A percentile compares a stretch with the other conserved stretches of the same genome.
These are phyloP conservation scores for Phenganax stokvisi DNA, from an alignment of 92 coral and sea anemone genomes.

Conservation along the genomic window DNA sequence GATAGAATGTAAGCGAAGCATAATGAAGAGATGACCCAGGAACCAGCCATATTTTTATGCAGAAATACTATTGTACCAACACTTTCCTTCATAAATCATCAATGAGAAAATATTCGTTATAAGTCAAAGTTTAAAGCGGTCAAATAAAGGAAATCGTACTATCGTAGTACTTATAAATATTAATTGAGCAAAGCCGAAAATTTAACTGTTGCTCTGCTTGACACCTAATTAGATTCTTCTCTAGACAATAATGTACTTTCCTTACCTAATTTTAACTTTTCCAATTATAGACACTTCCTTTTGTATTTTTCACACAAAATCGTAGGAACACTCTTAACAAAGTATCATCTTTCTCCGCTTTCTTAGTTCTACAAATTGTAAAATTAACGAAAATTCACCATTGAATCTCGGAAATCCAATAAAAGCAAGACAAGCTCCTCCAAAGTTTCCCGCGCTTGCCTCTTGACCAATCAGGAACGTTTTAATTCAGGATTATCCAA, in stretches of 20 bases:
- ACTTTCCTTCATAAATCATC: neutral
- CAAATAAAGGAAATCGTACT: neutral
- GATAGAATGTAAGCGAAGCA: slow-evolving; percentile 56
- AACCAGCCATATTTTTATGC: slow-evolving; percentile 8
- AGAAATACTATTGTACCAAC: neutral
- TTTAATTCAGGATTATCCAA: neutral
- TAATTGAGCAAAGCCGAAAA: neutral
- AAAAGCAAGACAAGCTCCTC: no score
- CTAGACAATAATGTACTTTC: no score
- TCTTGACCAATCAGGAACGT: slow-evolving; percentile 12
- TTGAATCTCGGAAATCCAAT: no score
- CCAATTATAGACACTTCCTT: no score
- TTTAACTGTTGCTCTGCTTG: no score
- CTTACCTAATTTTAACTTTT: no score
- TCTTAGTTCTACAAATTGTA: no score
- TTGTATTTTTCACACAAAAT: no score
- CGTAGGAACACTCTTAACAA: no score
- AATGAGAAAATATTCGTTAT: neutral
- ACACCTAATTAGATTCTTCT: no score
- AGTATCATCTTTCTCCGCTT: no score
- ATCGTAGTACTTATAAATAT: neutral
- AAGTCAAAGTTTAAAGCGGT: neutral
- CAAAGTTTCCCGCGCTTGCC: neutral
- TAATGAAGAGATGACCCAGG: slow-evolving; percentile 59
- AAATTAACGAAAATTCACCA: no score